Base-by-base conservation (phyloP, 2,888 invertebrate species). In the Mimas tiliae region DNA sequence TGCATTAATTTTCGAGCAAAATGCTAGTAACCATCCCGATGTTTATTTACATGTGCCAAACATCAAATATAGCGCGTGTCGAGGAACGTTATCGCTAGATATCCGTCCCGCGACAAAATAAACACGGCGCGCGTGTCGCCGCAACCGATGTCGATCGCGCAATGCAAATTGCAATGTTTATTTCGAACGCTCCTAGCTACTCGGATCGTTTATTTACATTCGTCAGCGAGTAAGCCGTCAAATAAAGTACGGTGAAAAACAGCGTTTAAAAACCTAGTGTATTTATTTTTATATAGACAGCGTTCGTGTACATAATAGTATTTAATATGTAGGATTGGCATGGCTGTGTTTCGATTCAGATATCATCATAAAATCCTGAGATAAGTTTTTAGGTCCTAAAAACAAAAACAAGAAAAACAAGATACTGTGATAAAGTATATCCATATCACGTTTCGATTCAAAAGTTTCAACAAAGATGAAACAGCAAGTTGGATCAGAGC, bases 21-120 rank as follows among this genome's bases (percentile, higher is more conserved):
- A 34, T 34, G 34, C 34, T 27, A 11, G 34, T 38, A n/a, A 34
- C 11, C 16, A 16, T n/a, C n/a, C 45, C 7, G 48, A 16, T 58
- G 42, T 58, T 58, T 58, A 58, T 58, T 58, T 58, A 58, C 58
- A 58, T 58, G 42, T 34, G 55, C 34, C n/a, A 16, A 53, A 50
- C 42, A 47, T 50, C 63, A 45, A 48, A 65, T 38, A 53, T 48
- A 67, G 64, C 62, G 52, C 64, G 50, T 63, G 47, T 48, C 63
- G 16, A 48, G 19, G 62, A 21, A 27, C n/a, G 33, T 48, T 63
- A 48, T 63, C 63, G 47, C 62, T 27, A 42, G 58, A 42, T 58
- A 58, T 58, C 27, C 58, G 42, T 12, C 27, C 12, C 38, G 38
- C 42, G 42, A 58, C 58, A 58, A 58, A 42, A 58, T 58, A 58